These are phyloP conservation scores for Girardinus metallicus DNA, from an alignment of 2,797 vertebrate genomes.

Conservation along the genomic window DNA sequence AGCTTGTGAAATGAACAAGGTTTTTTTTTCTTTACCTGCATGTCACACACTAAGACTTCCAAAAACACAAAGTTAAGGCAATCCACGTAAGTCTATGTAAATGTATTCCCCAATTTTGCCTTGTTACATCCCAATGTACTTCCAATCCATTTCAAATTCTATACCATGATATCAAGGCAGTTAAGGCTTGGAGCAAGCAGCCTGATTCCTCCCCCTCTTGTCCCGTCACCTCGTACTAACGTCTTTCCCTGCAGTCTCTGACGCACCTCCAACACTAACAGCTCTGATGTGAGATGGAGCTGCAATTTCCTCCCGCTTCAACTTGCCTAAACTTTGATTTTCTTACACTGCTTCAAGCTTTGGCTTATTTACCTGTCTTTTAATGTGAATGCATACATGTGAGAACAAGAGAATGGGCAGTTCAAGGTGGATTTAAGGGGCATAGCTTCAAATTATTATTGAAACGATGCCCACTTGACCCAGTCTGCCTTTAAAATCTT, in stretches of 20 bases:
- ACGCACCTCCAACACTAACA: constrained; percentile 41
- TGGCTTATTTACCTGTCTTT: constrained; percentile 15
- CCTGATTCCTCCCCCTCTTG: constrained; percentile 18
- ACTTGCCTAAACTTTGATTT: constrained; percentile 65
- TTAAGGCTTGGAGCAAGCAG: constrained; percentile 53
- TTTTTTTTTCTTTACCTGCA: neutral
- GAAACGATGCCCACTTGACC: constrained; percentile 40
- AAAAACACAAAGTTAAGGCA: constrained; percentile 29
- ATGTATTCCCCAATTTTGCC: neutral
- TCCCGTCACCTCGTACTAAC: constrained; percentile 39
- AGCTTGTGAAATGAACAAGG: neutral
- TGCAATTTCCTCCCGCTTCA: constrained; percentile 60
- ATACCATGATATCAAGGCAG: constrained; percentile 52
- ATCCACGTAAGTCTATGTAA: constrained; percentile 32
- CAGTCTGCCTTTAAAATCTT: constrained; percentile 18
- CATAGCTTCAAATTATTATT: constrained; percentile 2
- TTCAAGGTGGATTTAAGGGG: constrained; percentile 45
- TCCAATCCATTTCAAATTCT: constrained; percentile 35
- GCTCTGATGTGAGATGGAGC: constrained; percentile 59
- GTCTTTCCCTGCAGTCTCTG: constrained; percentile 43
- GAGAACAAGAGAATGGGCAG: constrained; percentile 16
- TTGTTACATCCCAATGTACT: constrained; percentile 42
- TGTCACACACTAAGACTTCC: constrained; percentile 10
- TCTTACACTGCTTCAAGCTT: constrained; percentile 45
- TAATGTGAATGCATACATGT: neutral